phyloP scores from a whole-genome alignment of 2,113 vertebrate species.

The Scytalopus superciliaris region DNA sequence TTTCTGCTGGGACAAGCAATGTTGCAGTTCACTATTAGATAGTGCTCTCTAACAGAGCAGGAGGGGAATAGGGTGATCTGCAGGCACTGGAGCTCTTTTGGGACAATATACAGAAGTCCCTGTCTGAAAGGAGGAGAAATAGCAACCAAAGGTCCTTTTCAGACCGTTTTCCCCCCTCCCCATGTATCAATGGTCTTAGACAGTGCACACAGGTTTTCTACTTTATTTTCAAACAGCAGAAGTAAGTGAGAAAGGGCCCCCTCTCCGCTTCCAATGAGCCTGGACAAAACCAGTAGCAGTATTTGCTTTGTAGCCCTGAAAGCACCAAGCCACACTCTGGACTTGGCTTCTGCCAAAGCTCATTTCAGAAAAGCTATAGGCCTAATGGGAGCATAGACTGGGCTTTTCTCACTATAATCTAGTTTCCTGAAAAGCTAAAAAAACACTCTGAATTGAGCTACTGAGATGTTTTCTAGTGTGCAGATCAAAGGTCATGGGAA shows the following conservation, averaged over 20 bases:
- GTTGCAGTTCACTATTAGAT: neutral
- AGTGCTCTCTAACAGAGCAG: neutral
- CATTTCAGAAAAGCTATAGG: neutral
- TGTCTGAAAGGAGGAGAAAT: neutral
- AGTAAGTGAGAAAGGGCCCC: neutral
- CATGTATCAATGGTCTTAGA: neutral
- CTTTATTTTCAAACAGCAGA: neutral
- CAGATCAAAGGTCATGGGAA: neutral
- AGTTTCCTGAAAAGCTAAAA: neutral
- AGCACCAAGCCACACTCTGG: neutral
- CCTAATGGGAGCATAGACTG: neutral
- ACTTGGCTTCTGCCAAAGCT: neutral
- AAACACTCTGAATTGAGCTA: neutral
- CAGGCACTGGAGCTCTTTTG: neutral
- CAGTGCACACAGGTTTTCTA: accelerated
- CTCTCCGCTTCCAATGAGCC: neutral
- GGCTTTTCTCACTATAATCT: neutral
- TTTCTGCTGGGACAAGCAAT: neutral
- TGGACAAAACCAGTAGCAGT: neutral
- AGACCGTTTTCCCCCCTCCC: neutral
- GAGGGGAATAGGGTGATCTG: neutral
- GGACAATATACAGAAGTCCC: neutral
- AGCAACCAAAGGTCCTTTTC: neutral
- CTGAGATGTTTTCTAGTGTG: neutral
- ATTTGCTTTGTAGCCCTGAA: neutral